Conservation (phyloP, 2,797 vertebrate genomes). For the Spondyliosoma cantharus region DNA sequence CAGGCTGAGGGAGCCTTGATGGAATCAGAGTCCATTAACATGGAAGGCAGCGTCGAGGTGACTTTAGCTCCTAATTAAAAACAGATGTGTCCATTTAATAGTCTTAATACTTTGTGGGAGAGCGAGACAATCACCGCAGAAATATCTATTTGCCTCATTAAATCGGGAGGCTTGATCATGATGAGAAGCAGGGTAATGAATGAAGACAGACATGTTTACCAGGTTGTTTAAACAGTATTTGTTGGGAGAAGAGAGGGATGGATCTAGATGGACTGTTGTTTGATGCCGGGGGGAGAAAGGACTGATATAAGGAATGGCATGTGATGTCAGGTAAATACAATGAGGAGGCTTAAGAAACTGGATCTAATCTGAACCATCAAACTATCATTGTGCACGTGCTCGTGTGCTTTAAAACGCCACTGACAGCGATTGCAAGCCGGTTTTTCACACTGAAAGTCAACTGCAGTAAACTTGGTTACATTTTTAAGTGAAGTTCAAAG, state of each 20-base stretch:
- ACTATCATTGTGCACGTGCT: not conserved
- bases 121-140: slow-evolving; percentile 87
- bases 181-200: slow-evolving; percentile 87
- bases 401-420: not conserved
- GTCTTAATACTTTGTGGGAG: slow-evolving; percentile 90
- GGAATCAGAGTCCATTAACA: slow-evolving; percentile 86
- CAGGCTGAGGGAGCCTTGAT: slow-evolving; percentile 76
- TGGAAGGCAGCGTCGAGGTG: slow-evolving; percentile 87
- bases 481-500: not conserved
- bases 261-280: slow-evolving; percentile 71
- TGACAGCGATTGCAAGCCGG: not conserved
- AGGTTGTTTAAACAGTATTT: slow-evolving; percentile 84
- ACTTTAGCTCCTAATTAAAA: slow-evolving; percentile 90
- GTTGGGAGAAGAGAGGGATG: slow-evolving; percentile 72
- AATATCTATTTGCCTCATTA: slow-evolving; percentile 90
- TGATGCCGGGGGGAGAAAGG: slow-evolving; percentile 41
- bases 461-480: not conserved
- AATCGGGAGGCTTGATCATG: slow-evolving; percentile 87
- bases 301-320: slow-evolving; percentile 48
- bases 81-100: slow-evolving; percentile 92
- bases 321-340: slow-evolving; percentile 30
- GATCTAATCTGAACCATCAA: not conserved
- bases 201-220: slow-evolving; percentile 89
- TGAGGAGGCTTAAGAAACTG: not conserved
- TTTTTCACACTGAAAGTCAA: not conserved